Base-by-base conservation (phyloP, 2,888 invertebrate species). In the Orgyia antiqua region DNA sequence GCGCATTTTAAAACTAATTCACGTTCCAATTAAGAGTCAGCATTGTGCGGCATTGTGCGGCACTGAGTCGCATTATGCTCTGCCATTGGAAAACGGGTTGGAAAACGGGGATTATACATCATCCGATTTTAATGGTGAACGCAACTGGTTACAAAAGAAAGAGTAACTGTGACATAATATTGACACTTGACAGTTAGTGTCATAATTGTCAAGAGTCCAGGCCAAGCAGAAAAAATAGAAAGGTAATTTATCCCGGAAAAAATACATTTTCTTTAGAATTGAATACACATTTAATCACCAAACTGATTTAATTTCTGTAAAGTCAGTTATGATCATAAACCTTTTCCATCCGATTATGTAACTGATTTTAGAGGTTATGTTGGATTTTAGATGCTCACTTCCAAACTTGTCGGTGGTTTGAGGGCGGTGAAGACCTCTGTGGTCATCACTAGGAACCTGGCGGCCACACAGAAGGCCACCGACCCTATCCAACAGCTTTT, bases 401-500 rank as follows among this genome's bases (percentile, higher is more conserved):
- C 88, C 45, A 78, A 83, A 26, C 66, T 52, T 33, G 25, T 89
- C 42, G 51, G 89, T 38, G 80, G 88, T 38, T 70, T 88, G 21
- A 80, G 87, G 57, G 83, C 78, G 24, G 78, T 79, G 29, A 84
- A 87, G 43, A 61, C 76, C 33, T 87, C 88, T 9, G 73, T 83
- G 10, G 73, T 90, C 42, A 76, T 87, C 47, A 89, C 89, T 31
- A 89, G 94, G 36, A 94, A 92, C 71, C 77, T 95, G 58, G 94
- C 94, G 33, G 88, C 94, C 26, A 74, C 90, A 28, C 92, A 92
- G 24, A 94, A 93, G 69, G 92, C 91, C 2, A 78, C 88, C 2
- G 98, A 98, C 71, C 97, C 98, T 3, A 95, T 98, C 62, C 98
- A 98, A 74, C 93, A 97, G 74, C 82, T 98, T 29, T 98, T 98